Evolutionary conservation across 2,797 vertebrate species (phyloP).

Genomic region (Gallinago nigripennis): DNA sequence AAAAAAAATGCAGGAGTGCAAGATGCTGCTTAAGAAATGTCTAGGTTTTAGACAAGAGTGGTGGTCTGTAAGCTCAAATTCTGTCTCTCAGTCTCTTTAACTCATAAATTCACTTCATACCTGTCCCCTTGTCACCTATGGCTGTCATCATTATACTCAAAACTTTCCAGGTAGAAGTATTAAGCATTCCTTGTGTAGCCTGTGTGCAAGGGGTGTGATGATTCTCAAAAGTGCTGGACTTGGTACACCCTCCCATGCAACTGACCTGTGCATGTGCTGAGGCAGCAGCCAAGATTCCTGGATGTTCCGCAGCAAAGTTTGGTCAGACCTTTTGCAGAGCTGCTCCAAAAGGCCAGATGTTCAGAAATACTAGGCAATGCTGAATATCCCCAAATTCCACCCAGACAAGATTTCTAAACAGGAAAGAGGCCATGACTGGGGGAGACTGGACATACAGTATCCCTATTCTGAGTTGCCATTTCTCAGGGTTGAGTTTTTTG

Average conservation of each 20-base stretch:
- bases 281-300: conserved; percentile 17
- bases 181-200: not conserved
- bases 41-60: not conserved
- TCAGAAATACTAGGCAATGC: conserved; percentile 25
- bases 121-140: not conserved
- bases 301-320: conserved; percentile 8
- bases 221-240: not conserved
- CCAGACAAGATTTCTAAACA: not conserved
- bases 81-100: not conserved
- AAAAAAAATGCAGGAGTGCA: not conserved
- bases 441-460: not conserved
- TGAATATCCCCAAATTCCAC: conserved; percentile 20
- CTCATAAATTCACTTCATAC: not conserved
- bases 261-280: accelerated
- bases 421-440: not conserved
- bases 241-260: not conserved
- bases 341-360: not conserved
- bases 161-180: not conserved
- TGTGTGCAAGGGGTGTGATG: not conserved
- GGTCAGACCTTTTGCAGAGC: conserved; percentile 6
- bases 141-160: not conserved
- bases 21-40: not conserved
- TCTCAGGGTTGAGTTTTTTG: not conserved
- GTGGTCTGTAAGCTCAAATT: not conserved
- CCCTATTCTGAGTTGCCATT: not conserved